Conservation (phyloP, 1,140 invertebrate species). For the Drosophila serrata region DNA sequence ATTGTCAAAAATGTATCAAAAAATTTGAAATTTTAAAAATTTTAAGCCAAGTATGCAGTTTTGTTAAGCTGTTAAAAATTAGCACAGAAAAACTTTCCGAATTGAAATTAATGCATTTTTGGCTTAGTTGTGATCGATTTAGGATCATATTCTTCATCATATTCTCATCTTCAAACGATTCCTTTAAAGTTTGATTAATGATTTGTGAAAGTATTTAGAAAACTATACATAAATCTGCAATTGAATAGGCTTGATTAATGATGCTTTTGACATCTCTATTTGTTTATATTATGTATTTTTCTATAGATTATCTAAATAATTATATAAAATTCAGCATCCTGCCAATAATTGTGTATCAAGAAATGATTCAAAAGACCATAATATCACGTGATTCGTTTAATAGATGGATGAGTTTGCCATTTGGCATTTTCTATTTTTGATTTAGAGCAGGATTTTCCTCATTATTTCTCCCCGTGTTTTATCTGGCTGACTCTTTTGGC, state of each 20-base stretch:
- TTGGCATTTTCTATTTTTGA: slow-evolving; percentile 19
- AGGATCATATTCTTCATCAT: too few species aligned
- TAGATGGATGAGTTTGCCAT: slow-evolving; percentile 7
- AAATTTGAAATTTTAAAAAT: too few species aligned
- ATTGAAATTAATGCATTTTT: too few species aligned
- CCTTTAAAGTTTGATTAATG: slow-evolving; percentile 20
- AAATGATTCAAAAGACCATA: background rate
- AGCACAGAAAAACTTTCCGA: too few species aligned
- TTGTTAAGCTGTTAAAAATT: too few species aligned
- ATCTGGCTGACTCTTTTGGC: slow-evolving; percentile 2
- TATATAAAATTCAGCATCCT: background rate
- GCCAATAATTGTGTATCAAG: background rate
- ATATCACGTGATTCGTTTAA: slow-evolving; percentile 17
- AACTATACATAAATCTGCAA: background rate
- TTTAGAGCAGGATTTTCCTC: slow-evolving; percentile 19
- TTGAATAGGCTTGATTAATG: slow-evolving; percentile 13
- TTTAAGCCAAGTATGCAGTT: too few species aligned
- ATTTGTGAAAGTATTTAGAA: slow-evolving; percentile 3
- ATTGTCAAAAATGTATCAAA: too few species aligned
- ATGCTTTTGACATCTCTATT: slow-evolving; percentile 18
- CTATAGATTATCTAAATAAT: slow-evolving; percentile 1
- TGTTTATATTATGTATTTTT: too few species aligned
- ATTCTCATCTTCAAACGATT: background rate
- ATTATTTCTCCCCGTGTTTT: slow-evolving; percentile 5
- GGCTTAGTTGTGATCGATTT: too few species aligned